A percentile compares a stretch with the other conserved stretches of the same genome.
Conservation (phyloP, 2,888 invertebrate species). For the Lithophane semibrunnea region DNA sequence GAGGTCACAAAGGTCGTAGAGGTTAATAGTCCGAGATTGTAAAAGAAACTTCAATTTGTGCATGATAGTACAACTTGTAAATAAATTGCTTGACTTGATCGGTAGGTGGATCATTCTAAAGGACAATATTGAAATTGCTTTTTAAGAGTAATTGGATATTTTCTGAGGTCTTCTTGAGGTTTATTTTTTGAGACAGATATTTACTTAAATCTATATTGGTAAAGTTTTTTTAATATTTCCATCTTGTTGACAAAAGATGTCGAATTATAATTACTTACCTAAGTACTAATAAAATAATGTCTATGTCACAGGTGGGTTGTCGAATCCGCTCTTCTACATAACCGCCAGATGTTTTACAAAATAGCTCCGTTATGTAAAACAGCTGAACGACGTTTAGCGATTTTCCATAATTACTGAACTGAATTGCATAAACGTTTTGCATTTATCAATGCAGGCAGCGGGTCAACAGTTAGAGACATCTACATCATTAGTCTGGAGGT, state of each 20-base stretch:
- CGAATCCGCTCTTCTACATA: too few species aligned
- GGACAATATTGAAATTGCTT: conserved; percentile 17
- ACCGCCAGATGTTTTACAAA: too few species aligned
- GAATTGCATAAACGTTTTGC: too few species aligned
- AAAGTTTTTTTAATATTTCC: not conserved
- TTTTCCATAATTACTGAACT: too few species aligned
- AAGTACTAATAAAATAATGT: not conserved
- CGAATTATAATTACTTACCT: not conserved
- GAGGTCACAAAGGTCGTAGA: conserved; percentile 28
- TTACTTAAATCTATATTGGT: not conserved
- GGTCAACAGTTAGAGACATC: too few species aligned
- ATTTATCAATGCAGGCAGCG: too few species aligned
- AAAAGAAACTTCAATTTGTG: conserved; percentile 30
- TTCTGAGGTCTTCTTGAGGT: conserved; percentile 1
- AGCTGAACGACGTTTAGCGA: too few species aligned
- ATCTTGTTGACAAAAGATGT: not conserved
- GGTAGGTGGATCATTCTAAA: not conserved
- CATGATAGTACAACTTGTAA: conserved; percentile 16
- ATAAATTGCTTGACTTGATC: conserved; percentile 38
- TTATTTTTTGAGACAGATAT: not conserved
- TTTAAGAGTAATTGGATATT: conserved; percentile 4
- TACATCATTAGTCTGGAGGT: conserved; percentile 25
- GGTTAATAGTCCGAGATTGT: conserved; percentile 42
- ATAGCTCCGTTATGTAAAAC: too few species aligned
- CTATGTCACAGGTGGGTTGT: too few species aligned